A percentile compares a stretch with the other conserved stretches of the same genome.
These are phyloP conservation scores for Lycaena phlaeas DNA, from an alignment of 2,888 invertebrate species.

Conservation along the genomic window DNA sequence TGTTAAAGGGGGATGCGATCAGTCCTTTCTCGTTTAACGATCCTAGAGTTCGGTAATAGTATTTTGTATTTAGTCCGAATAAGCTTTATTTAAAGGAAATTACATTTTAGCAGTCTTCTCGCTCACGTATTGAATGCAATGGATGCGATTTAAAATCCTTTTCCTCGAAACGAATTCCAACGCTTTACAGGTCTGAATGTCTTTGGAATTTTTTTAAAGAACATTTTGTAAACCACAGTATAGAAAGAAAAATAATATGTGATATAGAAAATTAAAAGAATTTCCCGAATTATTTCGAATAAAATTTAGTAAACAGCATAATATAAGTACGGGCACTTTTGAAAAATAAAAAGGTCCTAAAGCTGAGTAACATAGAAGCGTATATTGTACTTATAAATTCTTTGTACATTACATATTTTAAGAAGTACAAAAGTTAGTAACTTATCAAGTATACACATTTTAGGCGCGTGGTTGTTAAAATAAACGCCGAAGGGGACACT, in stretches of 20 bases:
- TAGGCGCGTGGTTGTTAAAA: slow-evolving; percentile 33
- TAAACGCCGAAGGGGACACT: slow-evolving; percentile 57
- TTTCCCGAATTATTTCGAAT: too few species aligned
- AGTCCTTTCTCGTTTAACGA: slow-evolving; percentile 23
- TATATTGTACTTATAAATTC: slow-evolving; percentile 1
- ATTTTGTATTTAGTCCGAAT: slow-evolving; percentile 10
- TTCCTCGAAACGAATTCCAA: too few species aligned
- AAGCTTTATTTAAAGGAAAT: slow-evolving; percentile 4
- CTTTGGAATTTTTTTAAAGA: too few species aligned
- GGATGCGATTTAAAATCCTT: too few species aligned
- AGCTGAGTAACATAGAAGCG: too few species aligned
- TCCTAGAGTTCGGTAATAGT: slow-evolving; percentile 18
- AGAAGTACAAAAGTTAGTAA: slow-evolving; percentile 6
- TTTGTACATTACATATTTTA: slow-evolving; percentile 8
- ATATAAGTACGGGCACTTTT: too few species aligned
- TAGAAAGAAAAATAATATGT: too few species aligned
- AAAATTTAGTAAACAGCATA: too few species aligned
- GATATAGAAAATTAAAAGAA: too few species aligned
- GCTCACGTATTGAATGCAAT: slow-evolving; percentile 4
- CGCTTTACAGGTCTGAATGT: too few species aligned
- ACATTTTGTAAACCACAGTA: too few species aligned
- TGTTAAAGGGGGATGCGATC: slow-evolving; percentile 22
- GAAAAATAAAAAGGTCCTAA: too few species aligned
- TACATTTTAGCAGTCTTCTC: background rate
- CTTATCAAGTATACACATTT: slow-evolving; percentile 6